Evolutionary conservation across 2,113 vertebrate species (phyloP).

Genomic region (Petrocephalus zakoni): DNA sequence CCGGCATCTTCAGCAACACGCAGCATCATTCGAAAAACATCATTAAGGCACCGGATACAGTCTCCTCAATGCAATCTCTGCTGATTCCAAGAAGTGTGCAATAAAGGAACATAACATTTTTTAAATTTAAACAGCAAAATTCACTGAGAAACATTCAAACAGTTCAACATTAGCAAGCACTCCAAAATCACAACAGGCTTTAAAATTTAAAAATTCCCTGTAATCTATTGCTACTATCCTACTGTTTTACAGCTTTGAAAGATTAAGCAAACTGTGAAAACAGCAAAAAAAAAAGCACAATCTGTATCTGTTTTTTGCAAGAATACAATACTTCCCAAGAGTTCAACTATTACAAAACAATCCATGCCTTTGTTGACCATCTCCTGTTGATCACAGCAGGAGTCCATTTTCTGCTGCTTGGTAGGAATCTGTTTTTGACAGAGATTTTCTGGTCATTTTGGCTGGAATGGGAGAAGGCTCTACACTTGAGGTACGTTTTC

Average conservation of each 20-base stretch:
- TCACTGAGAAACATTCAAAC: not conserved
- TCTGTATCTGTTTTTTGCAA: not conserved
- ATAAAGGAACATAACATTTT: not conserved
- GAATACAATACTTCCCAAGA: not conserved
- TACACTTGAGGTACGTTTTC: constrained; percentile 49
- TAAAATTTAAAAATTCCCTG: not conserved
- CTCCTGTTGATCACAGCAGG: not conserved
- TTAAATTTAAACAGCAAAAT: not conserved
- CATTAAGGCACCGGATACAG: constrained; percentile 9
- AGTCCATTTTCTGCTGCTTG: constrained; percentile 12
- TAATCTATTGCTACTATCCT: constrained; percentile 3
- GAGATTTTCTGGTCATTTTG: constrained; percentile 61
- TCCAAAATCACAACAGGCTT: not conserved
- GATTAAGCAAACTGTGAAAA: not conserved
- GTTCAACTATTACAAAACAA: not conserved
- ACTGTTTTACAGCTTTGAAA: not conserved
- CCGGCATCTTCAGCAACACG: not conserved
- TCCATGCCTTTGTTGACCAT: not conserved
- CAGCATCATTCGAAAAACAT: not conserved
- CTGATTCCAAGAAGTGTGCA: not conserved
- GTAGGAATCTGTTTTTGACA: constrained; percentile 38
- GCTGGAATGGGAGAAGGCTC: constrained; percentile 32
- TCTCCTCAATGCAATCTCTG: not conserved
- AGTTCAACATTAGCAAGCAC: not conserved
- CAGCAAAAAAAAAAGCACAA: not conserved